Evolutionary conservation across 2,888 invertebrate genomes (phyloP).

Genomic region (Tinea pellionella): DNA sequence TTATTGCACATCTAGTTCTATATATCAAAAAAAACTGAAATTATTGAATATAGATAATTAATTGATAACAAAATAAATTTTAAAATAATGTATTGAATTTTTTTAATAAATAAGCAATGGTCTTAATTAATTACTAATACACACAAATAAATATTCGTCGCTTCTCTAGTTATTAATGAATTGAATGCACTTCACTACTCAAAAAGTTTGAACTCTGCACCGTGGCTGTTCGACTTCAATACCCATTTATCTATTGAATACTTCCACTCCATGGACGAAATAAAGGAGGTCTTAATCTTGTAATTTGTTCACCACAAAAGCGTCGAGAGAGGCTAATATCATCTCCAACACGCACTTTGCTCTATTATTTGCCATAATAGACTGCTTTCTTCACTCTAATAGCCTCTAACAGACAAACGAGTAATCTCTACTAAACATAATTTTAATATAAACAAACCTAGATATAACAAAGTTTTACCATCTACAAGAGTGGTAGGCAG

Average conservation of each 20-base stretch:
- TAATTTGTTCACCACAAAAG: constrained; percentile 14
- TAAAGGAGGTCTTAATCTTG: constrained; percentile 14
- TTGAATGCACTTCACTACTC: background rate
- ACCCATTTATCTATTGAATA: background rate
- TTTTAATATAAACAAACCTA: background rate
- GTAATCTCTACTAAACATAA: background rate
- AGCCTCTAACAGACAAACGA: background rate
- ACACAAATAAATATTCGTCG: no score
- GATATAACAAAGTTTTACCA: no score
- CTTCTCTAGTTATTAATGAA: background rate
- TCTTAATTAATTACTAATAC: no score
- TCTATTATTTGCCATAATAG: constrained; percentile 14
- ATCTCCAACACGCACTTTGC: constrained; percentile 13
- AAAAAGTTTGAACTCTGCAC: background rate
- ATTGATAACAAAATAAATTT: no score
- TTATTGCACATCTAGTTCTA: no score
- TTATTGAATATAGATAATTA: no score
- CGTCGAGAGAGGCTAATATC: constrained; percentile 13
- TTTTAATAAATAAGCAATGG: no score
- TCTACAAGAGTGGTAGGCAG: no score
- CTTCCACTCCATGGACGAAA: constrained; percentile 11
- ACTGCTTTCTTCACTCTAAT: constrained; percentile 11
- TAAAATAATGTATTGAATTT: no score
- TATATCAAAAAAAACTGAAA: no score
- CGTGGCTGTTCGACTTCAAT: background rate